These are phyloP conservation scores for Mallotus villosus DNA, from an alignment of 2,797 vertebrate species.

Conservation along the genomic window DNA sequence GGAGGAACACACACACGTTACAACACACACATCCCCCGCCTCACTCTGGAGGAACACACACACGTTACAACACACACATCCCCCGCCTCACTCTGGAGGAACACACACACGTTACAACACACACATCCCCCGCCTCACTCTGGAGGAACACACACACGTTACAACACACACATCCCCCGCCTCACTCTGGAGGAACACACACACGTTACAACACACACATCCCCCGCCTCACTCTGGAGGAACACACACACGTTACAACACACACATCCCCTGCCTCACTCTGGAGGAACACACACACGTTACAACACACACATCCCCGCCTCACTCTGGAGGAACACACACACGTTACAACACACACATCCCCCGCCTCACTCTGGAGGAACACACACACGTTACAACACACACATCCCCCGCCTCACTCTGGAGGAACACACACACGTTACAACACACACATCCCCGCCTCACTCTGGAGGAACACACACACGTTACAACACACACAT, in stretches of 20 bases:
- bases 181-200: no score
- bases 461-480: no score
- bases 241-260: constrained; percentile 2
- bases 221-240: no score
- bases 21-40: constrained; percentile 16
- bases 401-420: constrained; percentile 76
- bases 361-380: no score
- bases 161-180: constrained; percentile 8
- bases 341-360: not conserved
- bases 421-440: constrained; percentile 42
- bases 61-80: not conserved
- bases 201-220: not conserved
- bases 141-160: constrained; percentile 35
- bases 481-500: not conserved
- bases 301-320: constrained; percentile 16
- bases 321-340: no score
- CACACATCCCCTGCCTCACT: constrained; percentile 75
- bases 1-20: constrained; percentile 24
- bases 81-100: no score
- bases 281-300: constrained; percentile 42
- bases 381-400: not conserved
- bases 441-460: constrained; percentile 8
- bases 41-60: not conserved
- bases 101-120: constrained; percentile 37
- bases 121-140: constrained; percentile 74